A percentile compares a stretch with the other conserved stretches of the same genome.
Evolutionary conservation across 1,140 invertebrate genomes (phyloP).

Genomic region (Macrosteles quadrilineatus): DNA sequence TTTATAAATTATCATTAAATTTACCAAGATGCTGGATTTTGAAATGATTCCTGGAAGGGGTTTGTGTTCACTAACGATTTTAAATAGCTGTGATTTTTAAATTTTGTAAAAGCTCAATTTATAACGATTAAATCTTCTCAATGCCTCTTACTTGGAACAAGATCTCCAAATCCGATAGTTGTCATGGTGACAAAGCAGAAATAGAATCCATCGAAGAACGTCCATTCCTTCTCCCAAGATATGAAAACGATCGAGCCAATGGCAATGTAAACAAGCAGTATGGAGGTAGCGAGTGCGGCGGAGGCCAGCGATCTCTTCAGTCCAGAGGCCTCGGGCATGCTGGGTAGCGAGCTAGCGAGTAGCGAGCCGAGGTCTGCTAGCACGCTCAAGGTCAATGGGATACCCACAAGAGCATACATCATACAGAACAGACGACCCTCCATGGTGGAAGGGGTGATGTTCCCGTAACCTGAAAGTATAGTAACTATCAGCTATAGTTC

Average conservation of each 20-base stretch:
- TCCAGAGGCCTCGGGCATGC: slow-evolving; percentile 35
- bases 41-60: too few species aligned
- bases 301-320: slow-evolving; percentile 46
- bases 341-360: slow-evolving; percentile 74
- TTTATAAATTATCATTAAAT: too few species aligned
- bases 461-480: slow-evolving; percentile 96
- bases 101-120: too few species aligned
- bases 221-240: slow-evolving; percentile 85
- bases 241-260: slow-evolving; percentile 66
- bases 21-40: too few species aligned
- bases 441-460: slow-evolving; percentile 87
- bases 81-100: too few species aligned
- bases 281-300: slow-evolving; percentile 68
- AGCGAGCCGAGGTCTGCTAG: slow-evolving; percentile 89
- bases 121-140: too few species aligned
- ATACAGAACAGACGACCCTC: slow-evolving; percentile 88
- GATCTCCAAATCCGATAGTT: slow-evolving; percentile 90
- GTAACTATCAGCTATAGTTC: too few species aligned
- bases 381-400: slow-evolving; percentile 89
- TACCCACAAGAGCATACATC: slow-evolving; percentile 89
- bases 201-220: slow-evolving; percentile 90
- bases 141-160: slow-evolving; percentile 81
- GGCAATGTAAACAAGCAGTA: slow-evolving; percentile 76
- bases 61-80: too few species aligned
- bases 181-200: slow-evolving; percentile 96